A percentile compares a stretch with the other conserved stretches of the same genome.
These are phyloP conservation scores for Popillia japonica DNA, from an alignment of 1,140 invertebrate genomes.

Conservation along the genomic window DNA sequence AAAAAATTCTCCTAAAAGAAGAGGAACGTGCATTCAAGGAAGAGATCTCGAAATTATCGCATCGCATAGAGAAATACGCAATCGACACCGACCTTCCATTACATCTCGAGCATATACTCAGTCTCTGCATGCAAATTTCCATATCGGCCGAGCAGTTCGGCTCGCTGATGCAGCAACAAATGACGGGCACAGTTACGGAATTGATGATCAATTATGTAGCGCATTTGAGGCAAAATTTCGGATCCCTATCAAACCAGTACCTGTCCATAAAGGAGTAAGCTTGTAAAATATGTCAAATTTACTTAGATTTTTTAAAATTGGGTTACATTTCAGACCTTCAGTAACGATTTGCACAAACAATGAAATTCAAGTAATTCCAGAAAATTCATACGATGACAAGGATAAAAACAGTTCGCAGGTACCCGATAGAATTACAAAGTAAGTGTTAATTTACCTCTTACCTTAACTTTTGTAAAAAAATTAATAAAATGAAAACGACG, in stretches of 20 bases:
- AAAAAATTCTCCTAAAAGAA: not conserved
- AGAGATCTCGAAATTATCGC: slow-evolving; percentile 2
- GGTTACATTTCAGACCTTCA: not conserved
- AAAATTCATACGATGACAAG: not conserved
- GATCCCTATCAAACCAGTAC: not conserved
- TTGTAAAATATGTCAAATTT: no score
- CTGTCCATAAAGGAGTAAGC: slow-evolving; percentile 26
- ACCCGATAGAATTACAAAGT: no score
- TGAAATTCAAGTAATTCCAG: not conserved
- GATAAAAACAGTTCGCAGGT: not conserved
- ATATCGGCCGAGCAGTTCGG: slow-evolving; percentile 34
- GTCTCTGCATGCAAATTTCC: slow-evolving; percentile 16
- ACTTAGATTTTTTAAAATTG: no score
- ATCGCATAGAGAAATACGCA: not conserved
- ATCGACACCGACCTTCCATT: not conserved
- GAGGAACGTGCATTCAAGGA: not conserved
- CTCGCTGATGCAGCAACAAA: not conserved
- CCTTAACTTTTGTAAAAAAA: no score
- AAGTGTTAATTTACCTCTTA: no score
- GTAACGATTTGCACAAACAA: not conserved
- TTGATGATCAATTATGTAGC: slow-evolving; percentile 29
- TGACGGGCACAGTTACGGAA: not conserved
- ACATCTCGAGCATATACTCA: not conserved
- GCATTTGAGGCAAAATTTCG: not conserved
- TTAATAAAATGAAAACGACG: no score